Base-by-base conservation (phyloP, 2,797 vertebrate species). In the Artibeus jamaicensis region DNA sequence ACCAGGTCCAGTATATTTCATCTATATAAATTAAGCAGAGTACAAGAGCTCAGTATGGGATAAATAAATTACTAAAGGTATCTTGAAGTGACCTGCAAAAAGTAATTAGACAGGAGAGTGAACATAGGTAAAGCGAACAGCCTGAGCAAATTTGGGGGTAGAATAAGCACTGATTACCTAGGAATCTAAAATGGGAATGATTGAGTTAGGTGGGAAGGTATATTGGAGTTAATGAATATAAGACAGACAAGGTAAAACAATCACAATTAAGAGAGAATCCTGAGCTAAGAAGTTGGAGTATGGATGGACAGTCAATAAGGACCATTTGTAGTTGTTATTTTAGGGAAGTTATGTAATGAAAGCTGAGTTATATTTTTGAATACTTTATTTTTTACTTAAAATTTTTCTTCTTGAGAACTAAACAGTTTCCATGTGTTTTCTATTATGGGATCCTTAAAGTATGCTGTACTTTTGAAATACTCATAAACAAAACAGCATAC, bases 341-440 rank as follows among this genome's bases (percentile, higher is more conserved):
- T 71, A 89, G 50, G 44, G 71, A 93, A 68, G 12, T 81, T 65
- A 67, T 22, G 2, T 59, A 76, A 67, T 62, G 24, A 92, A 92
- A 92, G 9, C 73, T 74, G 7, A 71, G 9, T 22, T 89, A 29
- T 55, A 32, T 48, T 89, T 89, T 65, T 93, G 3, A 34, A 89
- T 55, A 68, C 19, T 55, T 15, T 46, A 24, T 44, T 67, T 92
- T 90, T 90, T 86, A 67, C 39, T 91, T 86, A 57, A 21, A 73
- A 18, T 50, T 94, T 37, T 37, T 94, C 24, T 91, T 89, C 87
- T 88, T 87, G 57, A 77, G 55, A 96, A 73, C 78, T 73, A 96
- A 96, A 94, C 53, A 62, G 39, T 91, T 93, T 90, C 86, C 91
- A 93, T 95, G 82, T 97, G 78, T 95, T 95, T 96, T 94, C 48